Base-by-base conservation (phyloP, 1,140 invertebrate species). In the Cryptotermes secundus region DNA sequence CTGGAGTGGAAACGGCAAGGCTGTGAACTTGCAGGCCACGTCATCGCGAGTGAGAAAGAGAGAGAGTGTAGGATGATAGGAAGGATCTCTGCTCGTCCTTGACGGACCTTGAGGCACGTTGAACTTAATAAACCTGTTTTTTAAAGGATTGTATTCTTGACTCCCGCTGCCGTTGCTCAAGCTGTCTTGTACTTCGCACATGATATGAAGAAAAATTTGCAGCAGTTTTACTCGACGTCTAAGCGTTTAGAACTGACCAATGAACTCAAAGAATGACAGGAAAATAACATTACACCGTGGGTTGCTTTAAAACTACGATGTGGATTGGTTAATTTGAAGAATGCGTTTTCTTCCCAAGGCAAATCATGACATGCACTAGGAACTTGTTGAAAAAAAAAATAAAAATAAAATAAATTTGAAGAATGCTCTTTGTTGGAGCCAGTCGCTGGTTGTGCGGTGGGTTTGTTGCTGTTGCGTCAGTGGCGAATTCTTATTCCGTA, bases 61-160 rank as follows among this genome's bases (percentile, higher is more conserved):
- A n/a, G n/a, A 59, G 22, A 59, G 53, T 31, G 59, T 72, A 26
- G 59, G 59, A 72, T 72, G 59, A 31, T 72, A 72, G 59, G 59
- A 72, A 72, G 59, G 59, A 72, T 72, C 59, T 72, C 59, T 72
- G 59, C 59, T 31, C 81, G 81, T 82, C 81, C 81, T 82, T 82
- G 81, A 82, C 81, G 53, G 81, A 82, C 81, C 81, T 82, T 82
- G 81, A 82, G 53, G 81, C 81, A 49, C 81, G 42, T 26, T 82
- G 81, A 82, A 82, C 81, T 42, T 45, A 49, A 49, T 82, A 59
- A 82, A 82, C 81, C 81, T 82, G 81, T 82, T 82, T 49, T 72
- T 72, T 72, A 31, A 65, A 72, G 59, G 59, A 72, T 31, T 72
- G 59, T 72, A 31, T 72, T 72, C 59, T 31, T 12, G n/a, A 72